These are phyloP conservation scores for Catocala sponsa DNA, from an alignment of 2,888 invertebrate genomes.

Conservation along the genomic window DNA sequence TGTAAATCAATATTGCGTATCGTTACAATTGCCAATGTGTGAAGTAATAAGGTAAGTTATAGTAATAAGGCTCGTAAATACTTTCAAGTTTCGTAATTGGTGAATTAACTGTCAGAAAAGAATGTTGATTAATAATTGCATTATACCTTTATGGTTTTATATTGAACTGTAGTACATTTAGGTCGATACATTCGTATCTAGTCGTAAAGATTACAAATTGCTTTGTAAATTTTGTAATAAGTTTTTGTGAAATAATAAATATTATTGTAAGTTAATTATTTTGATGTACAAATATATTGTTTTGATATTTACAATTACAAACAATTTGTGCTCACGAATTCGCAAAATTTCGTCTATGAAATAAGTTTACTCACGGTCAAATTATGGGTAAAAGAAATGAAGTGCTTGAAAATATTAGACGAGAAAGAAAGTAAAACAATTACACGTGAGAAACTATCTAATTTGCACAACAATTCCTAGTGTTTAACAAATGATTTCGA, in stretches of 20 bases:
- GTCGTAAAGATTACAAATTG: no score
- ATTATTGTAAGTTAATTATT: slow-evolving; percentile 11
- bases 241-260: slow-evolving; percentile 3
- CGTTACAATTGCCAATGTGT: no score
- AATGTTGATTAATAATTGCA: no score
- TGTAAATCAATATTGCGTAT: no score
- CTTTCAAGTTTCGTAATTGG: no score
- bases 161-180: no score
- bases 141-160: no score
- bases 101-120: no score
- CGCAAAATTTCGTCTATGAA: slow-evolving; percentile 18
- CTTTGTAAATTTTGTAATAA: slow-evolving; percentile 6
- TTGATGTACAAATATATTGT: slow-evolving; percentile 8
- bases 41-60: no score
- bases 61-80: no score
- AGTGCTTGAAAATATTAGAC: slow-evolving; percentile 35
- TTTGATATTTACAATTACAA: slow-evolving; percentile 9
- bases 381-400: slow-evolving; percentile 25
- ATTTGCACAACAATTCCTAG: slow-evolving; percentile 64
- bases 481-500: slow-evolving; percentile 50
- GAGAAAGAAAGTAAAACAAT: slow-evolving; percentile 59
- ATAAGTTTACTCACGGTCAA: slow-evolving; percentile 36
- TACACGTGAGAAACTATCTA: slow-evolving; percentile 60
- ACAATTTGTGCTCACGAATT: slow-evolving; percentile 12
- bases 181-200: no score